Evolutionary conservation across 2,888 invertebrate species (phyloP).

Genomic region (Podotricha telesiphe): DNA sequence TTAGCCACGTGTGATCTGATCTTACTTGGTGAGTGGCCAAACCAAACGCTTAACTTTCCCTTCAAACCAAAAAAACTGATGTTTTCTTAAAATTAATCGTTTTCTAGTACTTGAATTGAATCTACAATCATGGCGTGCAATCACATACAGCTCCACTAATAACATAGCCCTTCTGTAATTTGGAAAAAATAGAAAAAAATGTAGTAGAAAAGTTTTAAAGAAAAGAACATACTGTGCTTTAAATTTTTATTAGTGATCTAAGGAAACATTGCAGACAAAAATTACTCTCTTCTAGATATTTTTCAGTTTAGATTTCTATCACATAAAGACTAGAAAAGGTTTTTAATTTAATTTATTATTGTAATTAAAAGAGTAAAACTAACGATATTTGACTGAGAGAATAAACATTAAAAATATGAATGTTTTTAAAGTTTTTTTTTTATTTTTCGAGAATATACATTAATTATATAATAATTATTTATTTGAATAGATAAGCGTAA

Average conservation of each 20-base stretch:
- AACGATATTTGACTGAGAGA: background rate
- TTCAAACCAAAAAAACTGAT: too few relatives aligned
- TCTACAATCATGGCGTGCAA: too few relatives aligned
- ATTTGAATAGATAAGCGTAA: background rate
- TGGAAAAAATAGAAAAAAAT: background rate
- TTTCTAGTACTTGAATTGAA: too few relatives aligned
- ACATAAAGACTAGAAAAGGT: background rate
- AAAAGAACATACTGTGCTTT: background rate
- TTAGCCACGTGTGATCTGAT: too few relatives aligned
- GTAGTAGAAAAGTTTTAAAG: background rate
- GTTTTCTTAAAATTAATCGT: too few relatives aligned
- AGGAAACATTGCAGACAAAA: background rate
- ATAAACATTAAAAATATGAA: background rate
- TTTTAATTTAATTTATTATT: background rate
- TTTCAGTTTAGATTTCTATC: background rate
- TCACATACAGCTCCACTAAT: too few relatives aligned
- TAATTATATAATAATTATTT: background rate
- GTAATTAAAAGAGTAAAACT: background rate
- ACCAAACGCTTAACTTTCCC: too few relatives aligned
- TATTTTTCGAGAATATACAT: background rate
- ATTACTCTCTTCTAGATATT: background rate
- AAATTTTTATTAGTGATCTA: constrained; percentile 13
- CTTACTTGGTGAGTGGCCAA: too few relatives aligned
- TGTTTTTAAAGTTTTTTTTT: background rate
- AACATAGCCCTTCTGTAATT: too few relatives aligned